phyloP scores from a whole-genome alignment of 2,888 invertebrate genomes.

The Tenthredo scrophulariae region DNA sequence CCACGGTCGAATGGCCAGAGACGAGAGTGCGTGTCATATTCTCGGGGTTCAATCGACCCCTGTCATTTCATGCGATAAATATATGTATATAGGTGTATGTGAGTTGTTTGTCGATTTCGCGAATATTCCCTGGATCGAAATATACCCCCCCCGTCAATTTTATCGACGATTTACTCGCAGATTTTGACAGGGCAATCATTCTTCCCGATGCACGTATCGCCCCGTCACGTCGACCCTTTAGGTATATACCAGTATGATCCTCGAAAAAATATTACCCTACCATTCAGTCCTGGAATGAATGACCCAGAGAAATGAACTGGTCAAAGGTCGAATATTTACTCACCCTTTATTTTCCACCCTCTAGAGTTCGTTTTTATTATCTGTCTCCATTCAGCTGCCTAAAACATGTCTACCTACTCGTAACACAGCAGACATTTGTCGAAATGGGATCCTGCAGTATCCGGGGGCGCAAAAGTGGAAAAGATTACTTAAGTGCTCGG shows the following conservation, averaged over 20 bases:
- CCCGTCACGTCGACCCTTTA: neutral
- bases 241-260: neutral
- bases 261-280: neutral
- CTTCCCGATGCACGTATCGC: neutral
- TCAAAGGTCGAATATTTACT: neutral
- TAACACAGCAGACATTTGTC: neutral
- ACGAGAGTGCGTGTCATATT: neutral
- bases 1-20: neutral
- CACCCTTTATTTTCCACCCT: neutral
- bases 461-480: slow-evolving; percentile 22
- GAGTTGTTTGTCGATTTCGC: slow-evolving; percentile 12
- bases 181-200: slow-evolving; percentile 37
- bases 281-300: neutral
- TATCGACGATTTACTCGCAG: neutral
- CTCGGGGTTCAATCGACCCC: slow-evolving; percentile 23
- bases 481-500: slow-evolving; percentile 20
- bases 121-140: neutral
- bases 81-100: neutral
- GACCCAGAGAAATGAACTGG: neutral
- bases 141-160: slow-evolving; percentile 11
- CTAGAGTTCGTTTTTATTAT: slow-evolving; percentile 9
- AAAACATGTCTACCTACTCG: neutral
- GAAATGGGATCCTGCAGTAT: slow-evolving; percentile 16
- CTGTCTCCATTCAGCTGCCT: neutral
- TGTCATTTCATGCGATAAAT: slow-evolving; percentile 21